A percentile compares a stretch with the other conserved stretches of the same genome.
These are phyloP conservation scores for Fulmarus glacialis DNA, from an alignment of 2,113 vertebrate genomes.

Conservation along the genomic window DNA sequence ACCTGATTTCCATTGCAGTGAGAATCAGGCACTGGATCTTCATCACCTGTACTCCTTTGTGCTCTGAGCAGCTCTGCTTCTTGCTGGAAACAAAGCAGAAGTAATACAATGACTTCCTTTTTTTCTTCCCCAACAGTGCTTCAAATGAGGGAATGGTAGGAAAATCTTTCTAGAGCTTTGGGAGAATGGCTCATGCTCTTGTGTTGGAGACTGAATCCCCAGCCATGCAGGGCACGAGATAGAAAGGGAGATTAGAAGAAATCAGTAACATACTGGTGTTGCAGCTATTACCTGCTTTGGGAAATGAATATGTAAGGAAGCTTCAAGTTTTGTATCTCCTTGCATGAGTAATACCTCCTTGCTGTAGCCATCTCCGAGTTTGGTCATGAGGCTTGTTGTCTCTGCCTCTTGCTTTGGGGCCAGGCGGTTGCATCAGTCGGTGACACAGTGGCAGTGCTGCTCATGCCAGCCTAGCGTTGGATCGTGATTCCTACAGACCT, in stretches of 20 bases:
- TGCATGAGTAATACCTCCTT: neutral
- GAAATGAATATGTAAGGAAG: neutral
- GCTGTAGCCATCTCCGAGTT: neutral
- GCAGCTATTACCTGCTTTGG: neutral
- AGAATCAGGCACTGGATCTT: neutral
- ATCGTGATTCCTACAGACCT: neutral
- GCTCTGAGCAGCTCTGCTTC: neutral
- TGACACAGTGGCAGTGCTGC: neutral
- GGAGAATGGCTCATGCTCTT: neutral
- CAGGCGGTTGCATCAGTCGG: neutral
- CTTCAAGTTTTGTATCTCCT: neutral
- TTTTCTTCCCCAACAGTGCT: neutral
- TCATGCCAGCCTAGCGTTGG: neutral
- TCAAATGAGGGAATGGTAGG: neutral
- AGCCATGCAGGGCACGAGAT: neutral
- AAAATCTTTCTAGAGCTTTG: neutral
- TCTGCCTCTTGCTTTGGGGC: neutral
- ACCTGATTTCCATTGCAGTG: neutral
- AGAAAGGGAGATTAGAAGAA: neutral
- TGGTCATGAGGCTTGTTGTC: neutral
- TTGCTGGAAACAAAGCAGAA: neutral
- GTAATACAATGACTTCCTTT: neutral
- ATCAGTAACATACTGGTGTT: neutral
- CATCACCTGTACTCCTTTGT: neutral
- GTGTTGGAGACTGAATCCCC: neutral